Conservation (phyloP, 2,797 vertebrate species). For the Pangasius macronema region DNA sequence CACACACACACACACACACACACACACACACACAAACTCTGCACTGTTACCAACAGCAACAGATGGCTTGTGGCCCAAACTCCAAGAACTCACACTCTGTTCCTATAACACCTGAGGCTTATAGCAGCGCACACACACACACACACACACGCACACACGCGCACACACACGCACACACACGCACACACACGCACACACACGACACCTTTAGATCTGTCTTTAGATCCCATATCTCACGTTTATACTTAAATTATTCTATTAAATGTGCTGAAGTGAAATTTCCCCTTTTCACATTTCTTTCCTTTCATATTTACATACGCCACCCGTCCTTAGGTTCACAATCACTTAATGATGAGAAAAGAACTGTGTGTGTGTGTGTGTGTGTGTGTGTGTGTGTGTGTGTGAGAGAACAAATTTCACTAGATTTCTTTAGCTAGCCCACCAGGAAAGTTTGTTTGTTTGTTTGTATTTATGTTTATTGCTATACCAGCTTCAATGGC, state of each 20-base stretch:
- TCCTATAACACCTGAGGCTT: constrained; percentile 36
- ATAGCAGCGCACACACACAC: constrained; percentile 43
- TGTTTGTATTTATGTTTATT: no score
- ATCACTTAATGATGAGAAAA: background rate
- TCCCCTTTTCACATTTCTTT: background rate
- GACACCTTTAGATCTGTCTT: constrained; percentile 51
- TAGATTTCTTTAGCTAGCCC: background rate
- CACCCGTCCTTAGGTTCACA: background rate
- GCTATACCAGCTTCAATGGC: no score
- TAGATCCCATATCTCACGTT: constrained; percentile 33
- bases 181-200: constrained; percentile 39
- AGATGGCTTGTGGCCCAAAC: constrained; percentile 64
- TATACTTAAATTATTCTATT: background rate
- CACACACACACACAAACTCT: background rate
- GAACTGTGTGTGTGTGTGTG: background rate
- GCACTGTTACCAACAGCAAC: constrained; percentile 68
- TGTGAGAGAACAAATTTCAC: no score
- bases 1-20: constrained; percentile 41
- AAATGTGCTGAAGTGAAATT: background rate
- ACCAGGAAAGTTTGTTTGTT: background rate
- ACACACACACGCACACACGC: constrained; percentile 40
- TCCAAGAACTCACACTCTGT: constrained; percentile 24
- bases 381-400: no score
- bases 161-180: constrained; percentile 39
- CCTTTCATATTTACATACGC: background rate